These are phyloP conservation scores for Coecobrya sp. DNA, from an alignment of 2,888 invertebrate species.

Conservation along the genomic window DNA sequence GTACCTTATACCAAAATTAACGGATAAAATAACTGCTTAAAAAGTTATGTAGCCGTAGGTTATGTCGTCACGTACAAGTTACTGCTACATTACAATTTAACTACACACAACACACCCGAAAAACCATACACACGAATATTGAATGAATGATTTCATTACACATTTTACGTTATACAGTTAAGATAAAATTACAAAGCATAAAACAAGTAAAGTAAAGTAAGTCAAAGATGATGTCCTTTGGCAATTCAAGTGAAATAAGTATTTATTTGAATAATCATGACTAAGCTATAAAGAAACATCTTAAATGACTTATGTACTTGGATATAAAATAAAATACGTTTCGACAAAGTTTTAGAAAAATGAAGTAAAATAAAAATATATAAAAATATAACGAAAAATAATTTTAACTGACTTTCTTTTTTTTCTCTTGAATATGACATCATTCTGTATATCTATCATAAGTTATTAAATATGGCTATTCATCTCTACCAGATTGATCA, in stretches of 20 bases:
- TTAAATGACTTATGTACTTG: slow-evolving; percentile 5
- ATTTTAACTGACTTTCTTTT: no score
- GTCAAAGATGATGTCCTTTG: background rate
- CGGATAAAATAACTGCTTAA: slow-evolving; percentile 2
- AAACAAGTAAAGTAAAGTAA: background rate
- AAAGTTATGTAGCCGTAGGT: background rate
- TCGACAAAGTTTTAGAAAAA: background rate
- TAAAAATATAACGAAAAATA: background rate
- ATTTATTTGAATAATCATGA: slow-evolving; percentile 41
- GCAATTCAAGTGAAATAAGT: slow-evolving; percentile 39
- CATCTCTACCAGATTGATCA: slow-evolving; percentile 19
- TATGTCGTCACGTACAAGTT: background rate
- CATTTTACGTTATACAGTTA: slow-evolving; percentile 28
- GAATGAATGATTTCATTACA: slow-evolving; percentile 20
- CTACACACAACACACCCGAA: background rate
- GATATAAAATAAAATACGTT: background rate
- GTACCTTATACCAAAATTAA: slow-evolving; percentile 65
- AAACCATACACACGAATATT: background rate
- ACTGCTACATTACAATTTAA: background rate
- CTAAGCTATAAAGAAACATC: slow-evolving; percentile 45
- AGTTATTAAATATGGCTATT: background rate
- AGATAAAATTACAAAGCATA: background rate
- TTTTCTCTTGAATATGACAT: no score
- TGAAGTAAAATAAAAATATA: no score
- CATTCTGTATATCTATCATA: background rate